Evolutionary conservation across 2,888 invertebrate genomes (phyloP), one percentile per base, ranked within the genome.

Genomic region (Gymnoscelis rufifasciata): DNA sequence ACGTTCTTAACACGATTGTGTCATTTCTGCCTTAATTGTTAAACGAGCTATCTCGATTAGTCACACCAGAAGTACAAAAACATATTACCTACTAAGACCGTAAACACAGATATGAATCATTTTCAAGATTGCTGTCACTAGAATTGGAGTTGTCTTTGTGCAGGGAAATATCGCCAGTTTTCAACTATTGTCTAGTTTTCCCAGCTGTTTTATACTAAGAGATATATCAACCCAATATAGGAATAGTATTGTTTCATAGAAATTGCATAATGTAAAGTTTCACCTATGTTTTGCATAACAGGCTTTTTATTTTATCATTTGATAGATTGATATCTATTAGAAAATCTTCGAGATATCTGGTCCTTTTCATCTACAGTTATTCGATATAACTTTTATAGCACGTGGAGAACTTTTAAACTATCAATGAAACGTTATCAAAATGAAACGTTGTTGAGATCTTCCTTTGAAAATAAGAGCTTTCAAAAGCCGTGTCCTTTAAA

Each of bases 81-180:
- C 49, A 47, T 19, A 19, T 19, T n/a, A n/a, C n/a, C 19, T 52
- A 48, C 40, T 23, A 41, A 54, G 66, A 52, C 68, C 60, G 54
- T 63, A 66, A 64, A 64, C 63, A 56, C 49, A 19, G 19, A 19
- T 13, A 57, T 68, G 71, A 70, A 53, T 70, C 66, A 70, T 51
- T 57, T 46, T 23, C 44, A 50, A 54, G 52, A 55, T 59, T 51
- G 47, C 56, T 54, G 54, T 51, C 47, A 54, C 40, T 38, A 36
- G 36, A 38, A 41, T 39, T 40, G 35, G 39, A 38, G 19, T 19
- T 19, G 2, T 38, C 35, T 35, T 35, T 35, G 33, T 33, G 7
- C 15, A 19, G 31, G 14, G 28, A 26, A 41, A 41, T 33, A 33
- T 33, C 41, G 7, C 48, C 28, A 45, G 41, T 45, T 45, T 38